These are phyloP conservation scores for Manis javanica DNA, from an alignment of 2,797 vertebrate genomes.

Conservation along the genomic window DNA sequence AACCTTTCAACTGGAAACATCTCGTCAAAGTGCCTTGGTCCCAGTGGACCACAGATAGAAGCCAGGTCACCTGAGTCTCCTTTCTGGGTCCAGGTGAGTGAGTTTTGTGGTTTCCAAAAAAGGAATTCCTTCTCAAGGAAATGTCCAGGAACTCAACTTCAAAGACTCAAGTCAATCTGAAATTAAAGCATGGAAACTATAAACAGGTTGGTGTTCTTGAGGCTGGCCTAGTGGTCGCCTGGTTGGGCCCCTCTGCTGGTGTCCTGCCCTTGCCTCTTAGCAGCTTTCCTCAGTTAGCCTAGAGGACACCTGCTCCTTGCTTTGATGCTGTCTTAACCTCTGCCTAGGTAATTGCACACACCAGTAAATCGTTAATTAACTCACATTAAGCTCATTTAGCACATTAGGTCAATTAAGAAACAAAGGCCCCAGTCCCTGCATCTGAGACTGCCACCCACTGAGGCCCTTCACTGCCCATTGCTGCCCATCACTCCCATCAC, in stretches of 20 bases:
- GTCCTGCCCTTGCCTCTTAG: neutral
- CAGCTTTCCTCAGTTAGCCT: conserved; percentile 33
- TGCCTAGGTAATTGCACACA: conserved; percentile 62
- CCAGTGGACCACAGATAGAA: neutral
- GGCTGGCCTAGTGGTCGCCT: neutral
- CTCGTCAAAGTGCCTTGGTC: neutral
- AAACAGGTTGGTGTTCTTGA: conserved; percentile 59
- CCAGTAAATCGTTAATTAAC: conserved; percentile 73
- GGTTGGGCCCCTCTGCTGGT: neutral
- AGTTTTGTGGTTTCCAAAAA: conserved; percentile 59
- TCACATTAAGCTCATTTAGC: conserved; percentile 71
- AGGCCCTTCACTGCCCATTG: neutral
- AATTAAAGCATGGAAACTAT: conserved; percentile 59
- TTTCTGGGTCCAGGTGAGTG: neutral
- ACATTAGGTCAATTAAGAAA: conserved; percentile 72
- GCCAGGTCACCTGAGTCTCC: neutral
- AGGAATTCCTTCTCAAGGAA: conserved; percentile 61
- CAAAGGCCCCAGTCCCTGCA: neutral
- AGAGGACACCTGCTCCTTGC: conserved; percentile 50
- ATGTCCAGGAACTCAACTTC: conserved; percentile 56
- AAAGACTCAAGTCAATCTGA: conserved; percentile 67
- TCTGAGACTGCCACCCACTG: neutral
- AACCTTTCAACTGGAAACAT: neutral
- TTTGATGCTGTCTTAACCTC: conserved; percentile 69
- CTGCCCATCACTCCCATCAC: neutral